Percentiles rank a stretch among this genome's conserved stretches.
These are phyloP conservation scores for Tenrec ecaudatus DNA, from an alignment of 2,113 vertebrate genomes.

Conservation along the genomic window DNA sequence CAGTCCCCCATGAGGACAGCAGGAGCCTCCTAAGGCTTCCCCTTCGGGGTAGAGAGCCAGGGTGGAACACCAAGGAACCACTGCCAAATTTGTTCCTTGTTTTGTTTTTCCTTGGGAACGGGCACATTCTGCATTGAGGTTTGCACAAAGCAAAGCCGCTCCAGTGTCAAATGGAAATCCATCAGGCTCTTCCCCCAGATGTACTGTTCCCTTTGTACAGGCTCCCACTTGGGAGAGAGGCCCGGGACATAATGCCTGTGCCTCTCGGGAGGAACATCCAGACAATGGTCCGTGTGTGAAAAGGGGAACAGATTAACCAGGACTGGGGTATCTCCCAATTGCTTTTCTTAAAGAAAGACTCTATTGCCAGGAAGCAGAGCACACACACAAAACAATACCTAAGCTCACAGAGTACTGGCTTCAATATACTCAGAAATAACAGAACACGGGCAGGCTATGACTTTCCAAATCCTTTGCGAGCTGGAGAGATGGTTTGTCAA, in stretches of 20 bases:
- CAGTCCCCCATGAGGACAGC: background rate
- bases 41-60: background rate
- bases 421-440: slow-evolving; percentile 80
- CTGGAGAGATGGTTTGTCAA: slow-evolving; percentile 79
- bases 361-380: slow-evolving; percentile 79
- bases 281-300: slow-evolving; percentile 71
- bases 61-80: slow-evolving; percentile 27
- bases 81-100: slow-evolving; percentile 60
- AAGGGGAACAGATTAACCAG: slow-evolving; percentile 69
- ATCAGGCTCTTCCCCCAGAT: slow-evolving; percentile 77
- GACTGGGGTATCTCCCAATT: slow-evolving; percentile 76
- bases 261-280: slow-evolving; percentile 73
- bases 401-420: slow-evolving; percentile 79
- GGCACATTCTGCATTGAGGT: slow-evolving; percentile 73
- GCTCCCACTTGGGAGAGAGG: slow-evolving; percentile 65
- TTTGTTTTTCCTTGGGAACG: slow-evolving; percentile 65
- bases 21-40: background rate
- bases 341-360: slow-evolving; percentile 82
- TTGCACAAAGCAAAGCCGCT: slow-evolving; percentile 73
- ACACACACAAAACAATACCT: slow-evolving; percentile 80
- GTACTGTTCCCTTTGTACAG: slow-evolving; percentile 67
- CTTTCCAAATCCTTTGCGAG: slow-evolving; percentile 79
- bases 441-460: slow-evolving; percentile 52
- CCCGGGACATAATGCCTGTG: slow-evolving; percentile 54
- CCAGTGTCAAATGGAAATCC: slow-evolving; percentile 75